Base-by-base conservation (phyloP, 2,888 invertebrate species). In the Melanophora roralis region DNA sequence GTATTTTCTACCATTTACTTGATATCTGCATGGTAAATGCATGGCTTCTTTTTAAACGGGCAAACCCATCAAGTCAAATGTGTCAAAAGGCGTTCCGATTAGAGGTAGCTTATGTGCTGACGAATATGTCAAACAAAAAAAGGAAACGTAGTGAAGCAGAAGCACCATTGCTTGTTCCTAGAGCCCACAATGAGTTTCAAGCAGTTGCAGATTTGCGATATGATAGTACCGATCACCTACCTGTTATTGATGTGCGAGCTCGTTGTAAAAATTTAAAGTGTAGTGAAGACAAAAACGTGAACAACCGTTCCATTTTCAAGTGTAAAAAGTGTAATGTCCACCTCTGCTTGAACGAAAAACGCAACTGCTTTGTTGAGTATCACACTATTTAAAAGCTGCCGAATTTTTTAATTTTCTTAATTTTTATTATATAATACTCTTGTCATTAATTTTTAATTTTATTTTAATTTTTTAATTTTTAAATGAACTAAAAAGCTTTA, bases 11-110 rank as follows among this genome's bases (percentile, higher is more conserved):
- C 51, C 72, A 73, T 73, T 55, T 78, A 27, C 53, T 78, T 2
- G 78, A 74, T 23, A n/a, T 78, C 40, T 45, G 34, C 34, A 55
- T 78, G 45, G 55, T 57, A 65, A 78, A 73, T 53, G 73, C 74
- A 6, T 71, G 59, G 40, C n/a, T 53, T 43, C 51, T 53, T 51
- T 62, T 62, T 32, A 62, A 72, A 72, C 60, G 45, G 21, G 60
- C 72, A 51, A 72, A 62, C 36, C 59, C 59, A 21, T 59, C 47
- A 16, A 23, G 14, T 43, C 9, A 60, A n/a, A 67, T 78, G 34
- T 53, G 60, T 23, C 59, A 71, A 77, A 77, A 71, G 36, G 34
- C 65, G 32, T 71, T 57, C 47, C 71, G 64, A 38, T 19, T 64
- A 34, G 59, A 71, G 49, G 34, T 75, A 53, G 40, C 45, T 38